A percentile compares a stretch with the other conserved stretches of the same genome.
phyloP scores from a whole-genome alignment of 2,113 vertebrate species.

The Malaclemys terrapin region DNA sequence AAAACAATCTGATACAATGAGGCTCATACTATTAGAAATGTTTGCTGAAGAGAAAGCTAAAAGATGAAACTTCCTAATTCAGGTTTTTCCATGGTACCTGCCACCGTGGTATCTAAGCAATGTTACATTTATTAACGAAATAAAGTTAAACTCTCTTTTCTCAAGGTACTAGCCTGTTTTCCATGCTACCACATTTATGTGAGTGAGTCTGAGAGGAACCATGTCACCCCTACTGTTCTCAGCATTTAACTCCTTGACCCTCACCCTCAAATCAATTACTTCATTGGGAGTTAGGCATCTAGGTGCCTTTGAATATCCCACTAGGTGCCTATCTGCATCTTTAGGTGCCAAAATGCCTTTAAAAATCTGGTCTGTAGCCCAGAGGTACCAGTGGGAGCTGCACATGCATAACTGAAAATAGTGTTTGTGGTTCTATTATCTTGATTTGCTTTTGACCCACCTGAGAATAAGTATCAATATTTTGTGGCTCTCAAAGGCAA shows the following conservation, averaged over 20 bases:
- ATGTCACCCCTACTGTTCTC: background rate
- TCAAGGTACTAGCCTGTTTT: conserved; percentile 30
- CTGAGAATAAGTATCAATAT: background rate
- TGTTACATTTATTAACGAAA: background rate
- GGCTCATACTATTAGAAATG: background rate
- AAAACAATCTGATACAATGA: background rate
- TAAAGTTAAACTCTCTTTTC: conserved; percentile 46
- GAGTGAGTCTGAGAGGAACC: conserved; percentile 17
- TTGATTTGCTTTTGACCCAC: background rate
- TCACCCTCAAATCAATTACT: background rate
- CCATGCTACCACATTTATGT: background rate
- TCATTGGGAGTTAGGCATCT: background rate
- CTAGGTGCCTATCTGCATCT: background rate
- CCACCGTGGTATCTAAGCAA: conserved; percentile 37
- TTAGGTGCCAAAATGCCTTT: background rate
- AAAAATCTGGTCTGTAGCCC: background rate
- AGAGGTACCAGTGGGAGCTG: background rate
- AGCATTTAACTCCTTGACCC: conserved; percentile 25
- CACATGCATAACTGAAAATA: background rate
- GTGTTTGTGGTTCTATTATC: background rate
- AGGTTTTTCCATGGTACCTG: conserved; percentile 20
- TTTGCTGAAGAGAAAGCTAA: conserved; percentile 10
- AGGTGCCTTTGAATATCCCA: background rate
- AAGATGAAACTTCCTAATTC: background rate
- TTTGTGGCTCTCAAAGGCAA: background rate